Conservation (phyloP, 2,888 invertebrate genomes). For the Rotaria magnacalcarata region DNA sequence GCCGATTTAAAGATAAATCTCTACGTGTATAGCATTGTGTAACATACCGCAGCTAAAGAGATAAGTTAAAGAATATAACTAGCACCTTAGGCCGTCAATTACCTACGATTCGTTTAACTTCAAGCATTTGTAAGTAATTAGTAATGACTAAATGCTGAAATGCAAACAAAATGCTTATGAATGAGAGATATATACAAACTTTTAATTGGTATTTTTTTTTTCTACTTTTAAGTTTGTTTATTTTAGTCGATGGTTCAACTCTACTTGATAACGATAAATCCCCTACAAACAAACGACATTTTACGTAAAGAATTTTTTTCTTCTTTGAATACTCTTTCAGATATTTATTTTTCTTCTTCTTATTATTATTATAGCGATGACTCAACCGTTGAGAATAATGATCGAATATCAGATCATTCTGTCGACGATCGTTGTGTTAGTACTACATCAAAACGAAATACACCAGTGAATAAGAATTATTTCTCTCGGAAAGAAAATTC, state of each 20-base stretch:
- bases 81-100: not conserved
- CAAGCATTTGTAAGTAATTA: not conserved
- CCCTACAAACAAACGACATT: not conserved
- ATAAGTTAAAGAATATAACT: not conserved
- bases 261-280: not conserved
- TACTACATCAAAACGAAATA: not conserved
- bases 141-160: not conserved
- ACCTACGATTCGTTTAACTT: not conserved
- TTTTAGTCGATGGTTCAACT: not conserved
- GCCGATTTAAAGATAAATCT: not conserved
- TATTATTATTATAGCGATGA: conserved; percentile 2
- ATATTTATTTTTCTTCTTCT: too few relatives aligned
- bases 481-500: not conserved
- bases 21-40: too few relatives aligned
- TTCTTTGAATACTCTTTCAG: too few relatives aligned
- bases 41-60: not conserved
- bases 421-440: not conserved
- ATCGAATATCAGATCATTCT: conserved; percentile 16
- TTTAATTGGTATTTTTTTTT: not conserved
- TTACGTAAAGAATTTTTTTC: not conserved
- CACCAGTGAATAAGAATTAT: not conserved
- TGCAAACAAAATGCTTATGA: not conserved
- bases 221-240: not conserved
- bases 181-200: too few relatives aligned
- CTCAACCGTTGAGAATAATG: not conserved